Evolutionary conservation across 2,113 vertebrate genomes (phyloP).

Genomic region (Cairina moschata): DNA sequence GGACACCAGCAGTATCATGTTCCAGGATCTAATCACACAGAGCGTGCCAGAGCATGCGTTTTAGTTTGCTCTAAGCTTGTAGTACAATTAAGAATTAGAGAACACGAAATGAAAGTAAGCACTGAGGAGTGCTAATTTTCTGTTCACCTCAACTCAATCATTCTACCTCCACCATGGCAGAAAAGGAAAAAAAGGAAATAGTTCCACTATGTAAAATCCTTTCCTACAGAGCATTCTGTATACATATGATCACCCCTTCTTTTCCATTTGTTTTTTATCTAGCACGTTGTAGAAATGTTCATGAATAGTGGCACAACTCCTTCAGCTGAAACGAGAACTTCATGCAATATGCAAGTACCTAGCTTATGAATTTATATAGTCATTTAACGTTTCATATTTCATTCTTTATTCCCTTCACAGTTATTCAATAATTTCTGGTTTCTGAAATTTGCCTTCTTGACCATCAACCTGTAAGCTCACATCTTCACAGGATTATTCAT

Average conservation of each 20-base stretch:
- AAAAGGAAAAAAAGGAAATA: background rate
- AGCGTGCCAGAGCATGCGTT: rapidly evolving
- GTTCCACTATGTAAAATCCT: background rate
- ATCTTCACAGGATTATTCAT: background rate
- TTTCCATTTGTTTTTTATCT: background rate
- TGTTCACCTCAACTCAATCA: background rate
- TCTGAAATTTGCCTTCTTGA: background rate
- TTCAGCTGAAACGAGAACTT: background rate
- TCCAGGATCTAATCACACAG: background rate
- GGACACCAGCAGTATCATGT: background rate
- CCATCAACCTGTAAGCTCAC: background rate
- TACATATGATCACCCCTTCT: background rate
- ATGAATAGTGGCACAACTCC: background rate
- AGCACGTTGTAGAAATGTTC: too few species aligned
- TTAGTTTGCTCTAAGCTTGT: background rate
- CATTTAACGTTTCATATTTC: background rate
- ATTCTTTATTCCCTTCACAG: background rate
- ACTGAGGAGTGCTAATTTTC: background rate
- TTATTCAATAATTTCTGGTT: background rate
- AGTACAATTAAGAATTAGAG: background rate
- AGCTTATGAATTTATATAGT: background rate
- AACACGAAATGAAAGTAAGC: background rate
- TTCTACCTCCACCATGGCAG: background rate
- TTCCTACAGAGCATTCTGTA: background rate
- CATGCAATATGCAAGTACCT: background rate